Percentiles rank a stretch among this genome's conserved stretches.
Evolutionary conservation across 2,797 vertebrate genomes (phyloP).

Genomic region (Buceros bicornis): DNA sequence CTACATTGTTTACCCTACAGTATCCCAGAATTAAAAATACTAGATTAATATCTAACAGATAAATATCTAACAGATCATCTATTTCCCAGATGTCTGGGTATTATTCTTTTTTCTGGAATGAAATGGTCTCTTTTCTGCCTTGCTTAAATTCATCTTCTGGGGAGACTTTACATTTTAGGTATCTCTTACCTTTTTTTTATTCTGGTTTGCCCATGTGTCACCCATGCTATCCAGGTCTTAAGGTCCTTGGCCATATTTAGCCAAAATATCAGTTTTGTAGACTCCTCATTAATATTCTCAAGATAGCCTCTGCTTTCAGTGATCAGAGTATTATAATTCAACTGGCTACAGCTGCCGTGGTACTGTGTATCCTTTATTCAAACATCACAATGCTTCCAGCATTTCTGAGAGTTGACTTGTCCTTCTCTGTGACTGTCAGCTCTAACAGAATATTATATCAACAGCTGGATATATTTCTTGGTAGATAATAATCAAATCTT

Average conservation of each 20-base stretch:
- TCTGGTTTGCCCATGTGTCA: not conserved
- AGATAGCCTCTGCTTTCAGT: not conserved
- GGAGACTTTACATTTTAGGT: not conserved
- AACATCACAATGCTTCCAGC: not conserved
- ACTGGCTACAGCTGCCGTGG: not conserved
- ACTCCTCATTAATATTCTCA: not conserved
- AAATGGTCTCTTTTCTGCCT: not conserved
- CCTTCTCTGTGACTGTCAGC: not conserved
- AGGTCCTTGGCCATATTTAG: not conserved
- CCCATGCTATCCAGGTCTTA: not conserved
- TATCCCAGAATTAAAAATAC: not conserved
- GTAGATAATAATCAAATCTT: constrained; percentile 13
- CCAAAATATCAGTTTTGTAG: not conserved
- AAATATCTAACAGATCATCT: not conserved
- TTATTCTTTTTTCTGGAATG: not conserved
- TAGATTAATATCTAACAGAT: not conserved
- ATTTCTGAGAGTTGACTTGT: constrained; percentile 12
- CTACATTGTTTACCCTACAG: not conserved
- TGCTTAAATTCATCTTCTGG: not conserved
- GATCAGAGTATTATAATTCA: not conserved
- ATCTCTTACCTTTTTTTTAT: not conserved
- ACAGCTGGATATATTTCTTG: constrained; percentile 23
- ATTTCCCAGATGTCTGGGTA: not conserved
- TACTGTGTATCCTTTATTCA: not conserved
- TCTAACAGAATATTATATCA: not conserved